Evolutionary conservation across 2,888 invertebrate genomes (phyloP).

Genomic region (Acanthosoma haemorrhoidale): DNA sequence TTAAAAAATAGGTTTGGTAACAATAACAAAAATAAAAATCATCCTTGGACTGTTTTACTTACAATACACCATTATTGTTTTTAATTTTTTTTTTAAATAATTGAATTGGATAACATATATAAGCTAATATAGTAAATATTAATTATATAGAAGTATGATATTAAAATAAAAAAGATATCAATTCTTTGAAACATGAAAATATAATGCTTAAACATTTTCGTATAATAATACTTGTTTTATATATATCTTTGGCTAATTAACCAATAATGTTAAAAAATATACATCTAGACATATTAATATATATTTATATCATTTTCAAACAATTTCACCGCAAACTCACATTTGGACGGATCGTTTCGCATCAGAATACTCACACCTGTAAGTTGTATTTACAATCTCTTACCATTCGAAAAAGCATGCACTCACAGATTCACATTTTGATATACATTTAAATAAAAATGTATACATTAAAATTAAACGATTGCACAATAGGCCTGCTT

Average conservation of each 20-base stretch:
- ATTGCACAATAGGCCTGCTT: constrained; percentile 29
- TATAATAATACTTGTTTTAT: constrained; percentile 9
- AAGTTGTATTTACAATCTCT: background rate
- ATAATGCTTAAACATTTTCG: background rate
- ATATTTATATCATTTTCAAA: background rate
- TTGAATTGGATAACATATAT: background rate
- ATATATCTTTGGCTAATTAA: constrained; percentile 10
- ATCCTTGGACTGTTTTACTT: background rate
- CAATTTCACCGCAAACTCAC: constrained; percentile 5
- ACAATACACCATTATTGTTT: no score
- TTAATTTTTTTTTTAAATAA: background rate
- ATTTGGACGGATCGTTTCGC: constrained; percentile 20
- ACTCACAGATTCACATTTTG: background rate
- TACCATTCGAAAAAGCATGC: background rate
- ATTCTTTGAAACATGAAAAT: no score
- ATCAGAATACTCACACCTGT: background rate
- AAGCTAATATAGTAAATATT: background rate
- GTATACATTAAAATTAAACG: background rate
- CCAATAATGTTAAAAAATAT: constrained; percentile 14
- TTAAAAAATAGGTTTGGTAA: background rate
- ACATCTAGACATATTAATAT: constrained; percentile 6
- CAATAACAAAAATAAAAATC: background rate
- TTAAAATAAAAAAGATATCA: background rate
- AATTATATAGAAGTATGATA: background rate
- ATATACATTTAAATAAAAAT: background rate